Evolutionary conservation across 2,888 invertebrate genomes (phyloP).

Genomic region (Drosophila austrosaltans): DNA sequence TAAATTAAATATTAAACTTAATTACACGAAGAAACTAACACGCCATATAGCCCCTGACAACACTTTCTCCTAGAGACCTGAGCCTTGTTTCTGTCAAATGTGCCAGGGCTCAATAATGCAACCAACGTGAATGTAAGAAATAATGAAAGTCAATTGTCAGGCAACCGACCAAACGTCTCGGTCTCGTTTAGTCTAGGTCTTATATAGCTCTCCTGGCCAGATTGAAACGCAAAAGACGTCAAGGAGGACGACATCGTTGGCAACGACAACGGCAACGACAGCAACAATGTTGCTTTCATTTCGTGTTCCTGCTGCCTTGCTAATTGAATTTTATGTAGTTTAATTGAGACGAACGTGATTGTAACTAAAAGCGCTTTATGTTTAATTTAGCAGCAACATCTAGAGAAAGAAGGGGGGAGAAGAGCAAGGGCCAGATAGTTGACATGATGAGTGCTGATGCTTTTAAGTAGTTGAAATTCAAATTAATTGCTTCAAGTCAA

Average conservation of each 20-base stretch:
- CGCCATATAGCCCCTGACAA: conserved; percentile 37
- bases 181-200: conserved; percentile 20
- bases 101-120: conserved; percentile 78
- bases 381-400: conserved; percentile 69
- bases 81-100: conserved; percentile 60
- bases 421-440: conserved; percentile 38
- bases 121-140: conserved; percentile 73
- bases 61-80: conserved; percentile 45
- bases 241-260: conserved; percentile 1
- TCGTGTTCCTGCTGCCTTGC: conserved; percentile 57
- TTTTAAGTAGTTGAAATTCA: conserved; percentile 70
- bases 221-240: conserved; percentile 15
- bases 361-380: conserved; percentile 77
- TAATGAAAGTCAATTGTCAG: conserved; percentile 77
- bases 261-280: conserved; percentile 33
- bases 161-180: conserved; percentile 41
- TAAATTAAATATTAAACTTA: conserved; percentile 82
- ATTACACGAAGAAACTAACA: conserved; percentile 69
- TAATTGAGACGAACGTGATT: conserved; percentile 80
- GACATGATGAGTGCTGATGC: conserved; percentile 54
- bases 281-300: conserved; percentile 72
- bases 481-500: conserved; percentile 70
- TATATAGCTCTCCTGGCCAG: conserved; percentile 27
- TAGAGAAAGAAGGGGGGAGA: conserved; percentile 16
- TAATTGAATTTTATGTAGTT: conserved; percentile 80